phyloP scores from a whole-genome alignment of 2,888 invertebrate species.

The Tetheella fluctuosa region DNA sequence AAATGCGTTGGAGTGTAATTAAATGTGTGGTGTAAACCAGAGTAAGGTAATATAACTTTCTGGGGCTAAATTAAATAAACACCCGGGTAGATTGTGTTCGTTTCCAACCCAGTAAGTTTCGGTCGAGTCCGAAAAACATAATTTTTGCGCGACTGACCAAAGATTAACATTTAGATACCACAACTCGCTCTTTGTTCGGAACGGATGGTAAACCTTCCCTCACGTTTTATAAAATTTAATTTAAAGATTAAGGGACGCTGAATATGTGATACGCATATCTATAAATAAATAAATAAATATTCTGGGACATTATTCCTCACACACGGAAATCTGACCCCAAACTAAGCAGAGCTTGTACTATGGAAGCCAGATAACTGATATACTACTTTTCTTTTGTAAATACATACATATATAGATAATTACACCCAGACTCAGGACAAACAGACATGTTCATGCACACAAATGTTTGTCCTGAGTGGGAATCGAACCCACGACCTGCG shows the following conservation, averaged over 20 bases:
- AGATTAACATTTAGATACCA: constrained; percentile 82
- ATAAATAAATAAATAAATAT: no score
- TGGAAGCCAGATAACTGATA: no score
- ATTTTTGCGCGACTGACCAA: constrained; percentile 83
- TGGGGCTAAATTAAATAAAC: constrained; percentile 65
- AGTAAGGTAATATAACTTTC: constrained; percentile 31
- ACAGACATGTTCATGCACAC: no score
- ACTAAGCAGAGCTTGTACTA: no score
- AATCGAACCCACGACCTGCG: no score
- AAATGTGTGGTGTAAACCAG: constrained; percentile 36
- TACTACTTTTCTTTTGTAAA: no score
- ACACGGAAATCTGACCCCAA: no score
- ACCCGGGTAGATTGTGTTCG: constrained; percentile 46
- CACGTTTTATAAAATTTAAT: constrained; percentile 46
- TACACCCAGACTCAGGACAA: no score
- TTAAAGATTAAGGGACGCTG: constrained; percentile 24
- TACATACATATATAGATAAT: no score
- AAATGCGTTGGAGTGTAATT: constrained; percentile 23
- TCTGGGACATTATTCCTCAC: no score
- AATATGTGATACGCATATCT: background rate
- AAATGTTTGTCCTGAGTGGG: no score
- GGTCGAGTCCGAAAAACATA: constrained; percentile 80
- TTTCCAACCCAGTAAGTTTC: constrained; percentile 69
- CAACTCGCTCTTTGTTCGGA: constrained; percentile 66
- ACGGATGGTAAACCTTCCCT: constrained; percentile 67